Conservation (phyloP, 2,797 vertebrate genomes). For the Acrocephalus scirpaceus region DNA sequence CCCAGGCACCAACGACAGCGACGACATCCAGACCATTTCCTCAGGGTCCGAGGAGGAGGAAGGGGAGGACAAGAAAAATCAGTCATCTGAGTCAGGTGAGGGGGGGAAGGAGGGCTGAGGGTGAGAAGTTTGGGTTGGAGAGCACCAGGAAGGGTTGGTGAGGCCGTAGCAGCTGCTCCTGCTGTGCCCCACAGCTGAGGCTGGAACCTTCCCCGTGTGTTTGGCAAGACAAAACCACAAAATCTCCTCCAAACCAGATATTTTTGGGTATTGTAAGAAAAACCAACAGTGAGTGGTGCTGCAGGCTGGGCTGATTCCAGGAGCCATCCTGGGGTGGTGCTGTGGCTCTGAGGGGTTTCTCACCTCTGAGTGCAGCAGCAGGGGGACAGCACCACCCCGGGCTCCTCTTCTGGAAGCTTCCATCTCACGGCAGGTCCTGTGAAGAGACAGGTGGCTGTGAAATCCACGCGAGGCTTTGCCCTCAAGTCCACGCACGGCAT, state of each 20-base stretch:
- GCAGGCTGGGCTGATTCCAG: neutral
- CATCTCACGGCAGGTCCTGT: constrained; percentile 73
- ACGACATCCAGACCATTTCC: constrained; percentile 98
- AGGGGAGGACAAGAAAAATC: constrained; percentile 82
- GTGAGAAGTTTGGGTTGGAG: neutral
- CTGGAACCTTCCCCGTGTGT: accelerated
- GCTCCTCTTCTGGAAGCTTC: accelerated
- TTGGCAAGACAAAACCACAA: neutral
- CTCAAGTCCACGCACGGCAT: constrained; percentile 90
- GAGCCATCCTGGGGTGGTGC: accelerated
- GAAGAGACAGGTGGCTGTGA: constrained; percentile 95
- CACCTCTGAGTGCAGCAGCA: accelerated
- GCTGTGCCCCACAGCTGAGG: accelerated
- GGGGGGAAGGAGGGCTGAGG: accelerated
- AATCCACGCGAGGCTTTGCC: constrained; percentile 93
- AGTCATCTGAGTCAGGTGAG: constrained; percentile 47
- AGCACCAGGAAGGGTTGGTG: accelerated
- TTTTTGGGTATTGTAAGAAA: neutral
- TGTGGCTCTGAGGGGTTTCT: accelerated
- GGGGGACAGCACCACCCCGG: accelerated
- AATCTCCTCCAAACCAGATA: accelerated
- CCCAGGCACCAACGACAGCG: constrained; percentile 84
- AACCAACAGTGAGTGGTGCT: accelerated
- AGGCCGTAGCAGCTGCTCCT: accelerated
- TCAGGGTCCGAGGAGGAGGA: constrained; percentile 93